Conservation (phyloP, 2,113 vertebrate species). For the Lanius ludovicianus region DNA sequence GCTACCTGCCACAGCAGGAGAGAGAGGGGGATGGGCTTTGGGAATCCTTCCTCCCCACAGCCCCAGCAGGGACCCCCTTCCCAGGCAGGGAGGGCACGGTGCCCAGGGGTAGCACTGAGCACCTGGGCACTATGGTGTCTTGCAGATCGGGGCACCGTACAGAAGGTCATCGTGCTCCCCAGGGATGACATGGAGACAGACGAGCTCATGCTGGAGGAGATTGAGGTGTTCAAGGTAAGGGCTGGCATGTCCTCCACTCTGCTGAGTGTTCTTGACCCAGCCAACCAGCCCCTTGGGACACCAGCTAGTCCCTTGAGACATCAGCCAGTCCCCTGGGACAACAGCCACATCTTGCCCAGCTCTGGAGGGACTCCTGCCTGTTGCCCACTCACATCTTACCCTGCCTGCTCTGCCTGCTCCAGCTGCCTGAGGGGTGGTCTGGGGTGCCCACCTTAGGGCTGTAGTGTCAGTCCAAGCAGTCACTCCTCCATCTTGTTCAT, state of each 20-base stretch:
- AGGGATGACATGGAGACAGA: conserved; percentile 94
- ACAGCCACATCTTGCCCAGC: neutral
- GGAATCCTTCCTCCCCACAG: neutral
- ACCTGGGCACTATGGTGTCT: neutral
- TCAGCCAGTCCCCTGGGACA: neutral
- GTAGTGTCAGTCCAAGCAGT: fast-evolving
- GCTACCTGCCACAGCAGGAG: neutral
- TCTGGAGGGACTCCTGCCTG: neutral
- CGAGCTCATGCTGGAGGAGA: conserved; percentile 95
- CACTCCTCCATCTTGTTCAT: neutral
- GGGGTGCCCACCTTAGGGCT: neutral
- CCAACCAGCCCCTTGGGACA: neutral
- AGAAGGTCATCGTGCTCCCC: conserved; percentile 97
- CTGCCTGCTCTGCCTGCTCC: neutral
- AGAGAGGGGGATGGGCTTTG: neutral
- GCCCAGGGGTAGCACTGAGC: conserved; percentile 45
- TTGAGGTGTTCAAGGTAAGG: conserved; percentile 94
- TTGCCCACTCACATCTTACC: neutral
- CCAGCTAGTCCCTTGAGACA: neutral
- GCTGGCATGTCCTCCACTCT: neutral
- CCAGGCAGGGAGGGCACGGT: neutral
- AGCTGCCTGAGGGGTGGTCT: neutral
- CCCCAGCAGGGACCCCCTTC: neutral
- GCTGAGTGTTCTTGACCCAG: neutral
- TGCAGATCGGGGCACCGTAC: conserved; percentile 92